phyloP scores from a whole-genome alignment of 2,113 vertebrate genomes.

The Gobio gobio region DNA sequence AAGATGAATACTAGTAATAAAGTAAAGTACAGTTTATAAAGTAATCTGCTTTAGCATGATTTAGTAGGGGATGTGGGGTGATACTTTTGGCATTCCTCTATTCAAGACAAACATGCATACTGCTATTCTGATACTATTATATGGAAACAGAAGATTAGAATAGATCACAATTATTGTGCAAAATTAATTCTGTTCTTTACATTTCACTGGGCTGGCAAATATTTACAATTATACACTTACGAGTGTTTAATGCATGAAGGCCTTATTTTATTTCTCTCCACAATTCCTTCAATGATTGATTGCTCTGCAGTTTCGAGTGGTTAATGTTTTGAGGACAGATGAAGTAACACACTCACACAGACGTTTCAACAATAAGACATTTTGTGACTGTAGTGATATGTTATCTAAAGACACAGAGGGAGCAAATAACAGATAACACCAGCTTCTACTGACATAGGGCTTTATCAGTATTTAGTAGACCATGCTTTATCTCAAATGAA shows the following conservation, averaged over 20 bases:
- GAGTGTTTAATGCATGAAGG: background rate
- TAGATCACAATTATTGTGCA: background rate
- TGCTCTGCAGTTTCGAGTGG: background rate
- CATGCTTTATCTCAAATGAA: constrained; percentile 30
- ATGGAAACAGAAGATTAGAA: background rate
- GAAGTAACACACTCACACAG: background rate
- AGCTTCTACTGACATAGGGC: background rate
- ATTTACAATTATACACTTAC: background rate
- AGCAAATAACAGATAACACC: background rate
- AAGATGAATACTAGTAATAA: too few relatives aligned
- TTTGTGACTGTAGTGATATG: background rate
- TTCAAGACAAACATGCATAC: background rate
- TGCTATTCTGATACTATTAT: background rate
- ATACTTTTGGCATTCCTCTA: background rate
- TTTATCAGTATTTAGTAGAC: constrained; percentile 27
- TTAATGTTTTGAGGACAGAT: background rate
- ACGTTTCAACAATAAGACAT: background rate
- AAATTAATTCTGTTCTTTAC: background rate
- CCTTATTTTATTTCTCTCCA: background rate
- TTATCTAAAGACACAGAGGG: constrained; percentile 25
- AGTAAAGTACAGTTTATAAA: background rate
- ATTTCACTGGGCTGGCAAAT: background rate
- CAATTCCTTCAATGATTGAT: background rate
- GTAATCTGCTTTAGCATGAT: background rate
- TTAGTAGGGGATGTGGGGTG: background rate